Conservation (phyloP, 2,113 vertebrate species). For the Hylia prasina region DNA sequence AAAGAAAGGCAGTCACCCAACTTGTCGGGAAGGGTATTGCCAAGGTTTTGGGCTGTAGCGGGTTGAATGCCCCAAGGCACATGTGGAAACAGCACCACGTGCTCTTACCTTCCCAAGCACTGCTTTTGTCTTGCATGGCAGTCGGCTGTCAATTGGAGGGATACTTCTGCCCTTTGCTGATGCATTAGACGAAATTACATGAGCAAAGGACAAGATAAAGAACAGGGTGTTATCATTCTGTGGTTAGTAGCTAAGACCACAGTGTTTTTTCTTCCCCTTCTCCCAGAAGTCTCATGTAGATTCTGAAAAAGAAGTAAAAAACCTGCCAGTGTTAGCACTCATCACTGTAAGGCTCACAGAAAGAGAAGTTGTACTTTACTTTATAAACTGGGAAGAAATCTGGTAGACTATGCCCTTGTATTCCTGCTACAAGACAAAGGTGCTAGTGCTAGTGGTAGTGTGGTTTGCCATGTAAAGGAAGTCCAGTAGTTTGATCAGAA, state of each 20-base stretch:
- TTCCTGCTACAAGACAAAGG: not conserved
- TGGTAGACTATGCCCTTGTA: not conserved
- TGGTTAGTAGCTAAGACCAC: not conserved
- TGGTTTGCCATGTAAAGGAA: not conserved
- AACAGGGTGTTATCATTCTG: not conserved
- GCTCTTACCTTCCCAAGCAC: not conserved
- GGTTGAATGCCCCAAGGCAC: not conserved
- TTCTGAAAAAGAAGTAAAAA: not conserved
- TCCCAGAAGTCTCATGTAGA: not conserved
- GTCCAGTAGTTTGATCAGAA: not conserved
- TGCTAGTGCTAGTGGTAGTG: too few species aligned
- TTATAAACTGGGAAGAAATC: not conserved
- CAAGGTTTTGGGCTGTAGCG: not conserved
- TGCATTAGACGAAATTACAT: not conserved
- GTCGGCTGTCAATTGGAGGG: not conserved
- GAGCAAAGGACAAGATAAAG: not conserved
- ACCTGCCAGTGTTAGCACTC: fast-evolving
- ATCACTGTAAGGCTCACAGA: not conserved
- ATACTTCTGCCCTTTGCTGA: not conserved
- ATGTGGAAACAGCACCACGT: not conserved
- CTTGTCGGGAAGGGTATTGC: fast-evolving
- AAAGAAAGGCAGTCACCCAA: not conserved
- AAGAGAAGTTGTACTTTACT: not conserved
- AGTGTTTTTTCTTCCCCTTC: not conserved
- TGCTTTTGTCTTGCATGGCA: not conserved